phyloP scores from a whole-genome alignment of 2,888 invertebrate genomes.

The Ichneumon xanthorius region DNA sequence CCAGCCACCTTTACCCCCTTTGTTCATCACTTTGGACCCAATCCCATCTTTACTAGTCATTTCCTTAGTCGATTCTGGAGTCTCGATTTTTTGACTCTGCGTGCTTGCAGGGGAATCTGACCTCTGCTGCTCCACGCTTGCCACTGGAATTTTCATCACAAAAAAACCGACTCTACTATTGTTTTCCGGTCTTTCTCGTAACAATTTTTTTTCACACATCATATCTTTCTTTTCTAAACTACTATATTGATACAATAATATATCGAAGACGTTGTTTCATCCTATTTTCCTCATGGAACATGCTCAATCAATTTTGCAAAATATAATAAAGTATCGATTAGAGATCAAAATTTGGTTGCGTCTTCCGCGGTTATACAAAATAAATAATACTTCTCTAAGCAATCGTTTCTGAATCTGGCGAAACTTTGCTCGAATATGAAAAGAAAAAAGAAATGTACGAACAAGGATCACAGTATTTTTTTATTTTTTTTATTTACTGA shows the following conservation, averaged over 20 bases:
- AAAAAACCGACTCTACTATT: conserved; percentile 77
- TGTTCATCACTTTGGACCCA: conserved; percentile 83
- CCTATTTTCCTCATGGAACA: background rate
- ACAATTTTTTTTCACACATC: conserved; percentile 29
- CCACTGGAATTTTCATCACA: conserved; percentile 83
- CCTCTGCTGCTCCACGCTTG: conserved; percentile 84
- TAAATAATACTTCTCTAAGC: background rate
- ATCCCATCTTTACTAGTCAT: conserved; percentile 84
- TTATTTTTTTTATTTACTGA: no score
- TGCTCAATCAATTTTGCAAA: background rate
- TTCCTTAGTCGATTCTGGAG: conserved; percentile 83
- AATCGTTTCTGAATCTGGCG: background rate
- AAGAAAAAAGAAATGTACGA: no score
- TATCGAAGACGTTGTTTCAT: background rate
- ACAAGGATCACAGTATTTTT: no score
- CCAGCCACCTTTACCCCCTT: conserved; percentile 84
- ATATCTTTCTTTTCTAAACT: conserved; percentile 32
- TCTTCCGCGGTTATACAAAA: background rate
- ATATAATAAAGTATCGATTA: background rate
- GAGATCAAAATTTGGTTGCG: background rate
- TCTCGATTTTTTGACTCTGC: conserved; percentile 83
- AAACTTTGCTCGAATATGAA: no score
- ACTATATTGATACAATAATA: background rate
- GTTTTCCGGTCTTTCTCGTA: conserved; percentile 67
- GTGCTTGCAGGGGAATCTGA: conserved; percentile 84